These are phyloP conservation scores for Axea sp. DNA, from an alignment of 2,888 invertebrate species.

Conservation along the genomic window DNA sequence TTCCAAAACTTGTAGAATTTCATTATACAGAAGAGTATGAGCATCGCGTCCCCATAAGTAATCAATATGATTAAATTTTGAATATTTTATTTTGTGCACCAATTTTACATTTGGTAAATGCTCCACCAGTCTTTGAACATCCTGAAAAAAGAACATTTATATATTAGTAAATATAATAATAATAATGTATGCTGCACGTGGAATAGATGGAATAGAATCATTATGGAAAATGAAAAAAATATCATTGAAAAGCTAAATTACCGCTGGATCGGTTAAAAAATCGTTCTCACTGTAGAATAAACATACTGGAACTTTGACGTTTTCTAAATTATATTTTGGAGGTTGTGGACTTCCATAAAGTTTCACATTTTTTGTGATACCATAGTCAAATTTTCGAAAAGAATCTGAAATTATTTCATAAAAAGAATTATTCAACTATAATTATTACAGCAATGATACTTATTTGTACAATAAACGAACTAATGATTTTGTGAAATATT, in stretches of 20 bases:
- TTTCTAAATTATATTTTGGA: conserved; percentile 82
- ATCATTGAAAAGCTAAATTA: too few relatives aligned
- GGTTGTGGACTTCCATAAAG: conserved; percentile 81
- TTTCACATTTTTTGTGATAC: conserved; percentile 80
- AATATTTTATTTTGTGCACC: conserved; percentile 65
- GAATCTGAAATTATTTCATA: conserved; percentile 77
- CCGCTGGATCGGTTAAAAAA: conserved; percentile 80
- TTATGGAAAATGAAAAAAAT: too few relatives aligned
- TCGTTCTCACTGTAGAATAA: conserved; percentile 84
- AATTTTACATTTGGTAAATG: conserved; percentile 72
- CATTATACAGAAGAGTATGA: conserved; percentile 71
- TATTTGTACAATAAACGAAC: too few relatives aligned
- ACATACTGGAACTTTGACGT: conserved; percentile 82
- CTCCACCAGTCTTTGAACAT: conserved; percentile 71
- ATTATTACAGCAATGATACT: too few relatives aligned
- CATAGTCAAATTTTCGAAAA: conserved; percentile 83
- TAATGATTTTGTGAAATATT: too few relatives aligned
- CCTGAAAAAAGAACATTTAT: conserved; percentile 60
- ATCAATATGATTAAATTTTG: conserved; percentile 77
- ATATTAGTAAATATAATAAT: neutral
- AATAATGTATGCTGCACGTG: too few relatives aligned
- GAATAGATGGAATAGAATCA: too few relatives aligned
- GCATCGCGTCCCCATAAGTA: conserved; percentile 76
- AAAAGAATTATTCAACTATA: too few relatives aligned
- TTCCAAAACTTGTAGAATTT: conserved; percentile 62